Evolutionary conservation across 2,888 invertebrate genomes (phyloP).

Genomic region (Leptinotarsa haldemani): DNA sequence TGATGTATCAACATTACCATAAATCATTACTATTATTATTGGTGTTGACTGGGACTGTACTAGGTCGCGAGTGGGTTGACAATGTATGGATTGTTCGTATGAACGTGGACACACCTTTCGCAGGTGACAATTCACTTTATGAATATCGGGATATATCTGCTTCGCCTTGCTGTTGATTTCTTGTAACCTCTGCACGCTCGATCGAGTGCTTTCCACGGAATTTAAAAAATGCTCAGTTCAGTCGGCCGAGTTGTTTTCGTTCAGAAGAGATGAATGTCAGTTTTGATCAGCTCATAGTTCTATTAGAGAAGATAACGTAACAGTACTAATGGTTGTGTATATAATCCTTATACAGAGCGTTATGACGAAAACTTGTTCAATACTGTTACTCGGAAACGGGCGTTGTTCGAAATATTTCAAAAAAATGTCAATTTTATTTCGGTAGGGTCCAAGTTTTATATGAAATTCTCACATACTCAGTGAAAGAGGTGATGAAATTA

Average conservation of each 20-base stretch:
- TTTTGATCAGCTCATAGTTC: not conserved
- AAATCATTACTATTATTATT: slow-evolving; percentile 50
- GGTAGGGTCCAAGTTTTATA: too few species aligned
- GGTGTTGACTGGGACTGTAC: slow-evolving; percentile 46
- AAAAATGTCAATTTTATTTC: too few species aligned
- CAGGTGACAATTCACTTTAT: slow-evolving; percentile 56
- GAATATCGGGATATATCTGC: slow-evolving; percentile 46
- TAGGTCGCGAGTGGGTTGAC: slow-evolving; percentile 52
- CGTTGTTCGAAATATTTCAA: too few species aligned
- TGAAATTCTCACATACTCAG: too few species aligned
- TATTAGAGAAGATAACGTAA: too few species aligned
- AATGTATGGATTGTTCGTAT: slow-evolving; percentile 53
- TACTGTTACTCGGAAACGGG: too few species aligned
- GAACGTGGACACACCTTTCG: slow-evolving; percentile 54
- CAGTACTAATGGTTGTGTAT: too few species aligned
- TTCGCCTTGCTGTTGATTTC: slow-evolving; percentile 33
- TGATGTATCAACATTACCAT: slow-evolving; percentile 50
- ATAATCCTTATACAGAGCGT: too few species aligned
- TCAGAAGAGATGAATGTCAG: not conserved
- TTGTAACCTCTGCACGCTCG: slow-evolving; percentile 25
- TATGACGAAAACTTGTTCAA: too few species aligned
- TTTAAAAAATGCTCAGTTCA: slow-evolving; percentile 12
- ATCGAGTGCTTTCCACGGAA: slow-evolving; percentile 21
- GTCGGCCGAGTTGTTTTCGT: slow-evolving; percentile 5
- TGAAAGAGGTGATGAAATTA: too few species aligned